Evolutionary conservation across 1,140 invertebrate species (phyloP).

Genomic region (Atta cephalotes): DNA sequence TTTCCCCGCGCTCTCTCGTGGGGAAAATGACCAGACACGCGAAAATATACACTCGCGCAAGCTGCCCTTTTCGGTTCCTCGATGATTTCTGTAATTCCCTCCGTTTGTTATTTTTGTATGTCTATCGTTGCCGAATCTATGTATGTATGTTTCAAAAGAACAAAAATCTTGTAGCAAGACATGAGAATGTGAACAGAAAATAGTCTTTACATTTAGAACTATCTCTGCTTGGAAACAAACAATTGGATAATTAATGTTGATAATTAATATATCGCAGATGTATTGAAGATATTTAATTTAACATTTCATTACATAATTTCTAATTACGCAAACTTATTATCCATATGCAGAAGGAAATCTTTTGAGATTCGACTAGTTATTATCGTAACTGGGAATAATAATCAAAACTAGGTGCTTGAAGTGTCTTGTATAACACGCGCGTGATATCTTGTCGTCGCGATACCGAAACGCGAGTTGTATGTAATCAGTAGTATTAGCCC

Average conservation of each 20-base stretch:
- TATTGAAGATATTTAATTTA: background rate
- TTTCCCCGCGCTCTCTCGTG: slow-evolving; percentile 67
- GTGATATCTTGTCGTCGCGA: slow-evolving; percentile 70
- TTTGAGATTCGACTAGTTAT: slow-evolving; percentile 22
- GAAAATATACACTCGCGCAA: slow-evolving; percentile 27
- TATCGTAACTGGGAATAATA: slow-evolving; percentile 58
- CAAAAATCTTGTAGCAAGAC: background rate
- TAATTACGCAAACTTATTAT: background rate
- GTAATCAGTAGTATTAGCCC: slow-evolving; percentile 68
- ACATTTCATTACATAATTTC: background rate
- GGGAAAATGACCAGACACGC: slow-evolving; percentile 72
- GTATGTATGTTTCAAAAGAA: background rate
- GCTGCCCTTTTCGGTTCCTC: background rate
- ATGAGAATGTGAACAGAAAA: background rate
- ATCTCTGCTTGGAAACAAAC: background rate
- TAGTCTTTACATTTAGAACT: background rate
- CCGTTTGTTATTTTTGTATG: slow-evolving; percentile 27
- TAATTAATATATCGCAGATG: background rate
- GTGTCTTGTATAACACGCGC: slow-evolving; percentile 69
- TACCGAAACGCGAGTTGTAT: slow-evolving; percentile 64
- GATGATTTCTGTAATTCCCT: slow-evolving; percentile 38
- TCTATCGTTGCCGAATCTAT: background rate
- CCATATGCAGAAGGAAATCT: background rate
- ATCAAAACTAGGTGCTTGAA: slow-evolving; percentile 57
- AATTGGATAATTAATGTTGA: background rate